Conservation (phyloP, 1,140 invertebrate genomes). For the Micrasema minimum region DNA sequence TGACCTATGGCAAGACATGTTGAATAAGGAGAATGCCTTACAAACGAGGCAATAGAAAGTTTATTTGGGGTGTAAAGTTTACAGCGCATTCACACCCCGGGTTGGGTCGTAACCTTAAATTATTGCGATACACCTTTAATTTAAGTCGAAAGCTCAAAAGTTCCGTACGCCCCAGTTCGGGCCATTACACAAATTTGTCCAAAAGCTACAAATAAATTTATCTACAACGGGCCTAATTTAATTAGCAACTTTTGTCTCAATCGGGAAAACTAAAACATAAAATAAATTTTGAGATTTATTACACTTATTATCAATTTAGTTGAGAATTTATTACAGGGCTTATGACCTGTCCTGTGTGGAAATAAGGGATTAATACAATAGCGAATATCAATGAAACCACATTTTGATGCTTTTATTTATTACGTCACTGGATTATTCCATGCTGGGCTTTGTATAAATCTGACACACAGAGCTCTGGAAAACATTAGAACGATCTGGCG, state of each 20-base stretch:
- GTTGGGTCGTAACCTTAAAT: conserved; percentile 26
- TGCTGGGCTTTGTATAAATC: no score
- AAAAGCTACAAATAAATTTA: conserved; percentile 5
- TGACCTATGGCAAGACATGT: conserved; percentile 29
- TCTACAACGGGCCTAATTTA: neutral
- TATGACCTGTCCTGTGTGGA: no score
- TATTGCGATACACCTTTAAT: conserved; percentile 40
- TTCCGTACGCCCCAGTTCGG: conserved; percentile 11
- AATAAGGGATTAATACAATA: no score
- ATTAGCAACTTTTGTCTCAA: neutral
- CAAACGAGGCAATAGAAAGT: conserved; percentile 35
- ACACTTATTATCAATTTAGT: no score
- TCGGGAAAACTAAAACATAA: no score
- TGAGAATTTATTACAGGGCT: no score
- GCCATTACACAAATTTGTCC: conserved; percentile 17
- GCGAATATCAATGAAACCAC: no score
- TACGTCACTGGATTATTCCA: no score
- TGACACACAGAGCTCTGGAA: no score
- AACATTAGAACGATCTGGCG: no score
- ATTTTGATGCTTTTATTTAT: no score
- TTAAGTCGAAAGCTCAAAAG: conserved; percentile 34
- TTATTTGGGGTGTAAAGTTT: conserved; percentile 36
- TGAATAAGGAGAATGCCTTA: conserved; percentile 22
- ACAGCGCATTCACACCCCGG: conserved; percentile 33
- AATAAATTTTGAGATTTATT: no score